Evolutionary conservation across 2,797 vertebrate genomes (phyloP).

Genomic region (Gymnothorax javanicus): DNA sequence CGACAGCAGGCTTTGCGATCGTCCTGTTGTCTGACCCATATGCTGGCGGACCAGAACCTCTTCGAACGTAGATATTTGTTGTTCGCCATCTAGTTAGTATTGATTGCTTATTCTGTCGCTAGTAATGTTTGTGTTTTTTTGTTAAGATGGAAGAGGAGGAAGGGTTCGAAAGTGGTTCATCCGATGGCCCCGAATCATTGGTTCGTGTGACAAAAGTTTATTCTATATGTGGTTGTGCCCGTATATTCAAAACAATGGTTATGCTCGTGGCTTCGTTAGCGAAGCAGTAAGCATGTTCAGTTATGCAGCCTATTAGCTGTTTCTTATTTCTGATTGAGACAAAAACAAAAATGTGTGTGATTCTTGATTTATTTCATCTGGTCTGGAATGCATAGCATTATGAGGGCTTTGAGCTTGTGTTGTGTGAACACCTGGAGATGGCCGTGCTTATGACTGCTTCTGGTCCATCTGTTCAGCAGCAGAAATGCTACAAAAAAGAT

Average conservation of each 20-base stretch:
- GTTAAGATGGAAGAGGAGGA: slow-evolving; percentile 22
- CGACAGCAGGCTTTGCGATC: background rate
- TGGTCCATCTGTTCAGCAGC: slow-evolving; percentile 9
- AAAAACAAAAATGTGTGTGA: background rate
- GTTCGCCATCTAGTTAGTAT: background rate
- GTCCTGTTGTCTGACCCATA: background rate
- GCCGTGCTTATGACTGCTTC: background rate
- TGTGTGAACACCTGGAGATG: background rate
- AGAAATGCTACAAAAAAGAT: background rate
- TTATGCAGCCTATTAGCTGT: background rate
- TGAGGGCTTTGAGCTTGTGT: background rate
- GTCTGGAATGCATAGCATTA: background rate
- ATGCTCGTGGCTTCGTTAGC: too few species aligned
- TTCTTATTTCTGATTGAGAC: background rate
- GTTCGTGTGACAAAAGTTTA: background rate
- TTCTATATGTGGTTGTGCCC: background rate
- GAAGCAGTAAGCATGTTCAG: background rate
- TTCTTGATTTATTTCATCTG: background rate
- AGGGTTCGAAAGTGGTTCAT: background rate
- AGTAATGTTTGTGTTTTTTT: background rate
- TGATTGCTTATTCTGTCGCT: background rate
- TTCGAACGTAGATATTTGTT: background rate
- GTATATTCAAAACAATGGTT: background rate
- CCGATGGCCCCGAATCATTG: background rate
- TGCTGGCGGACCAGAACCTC: background rate